Evolutionary conservation across 2,888 invertebrate species (phyloP), one percentile per base, ranked within the genome.

Genomic region (Tholera decimalis): DNA sequence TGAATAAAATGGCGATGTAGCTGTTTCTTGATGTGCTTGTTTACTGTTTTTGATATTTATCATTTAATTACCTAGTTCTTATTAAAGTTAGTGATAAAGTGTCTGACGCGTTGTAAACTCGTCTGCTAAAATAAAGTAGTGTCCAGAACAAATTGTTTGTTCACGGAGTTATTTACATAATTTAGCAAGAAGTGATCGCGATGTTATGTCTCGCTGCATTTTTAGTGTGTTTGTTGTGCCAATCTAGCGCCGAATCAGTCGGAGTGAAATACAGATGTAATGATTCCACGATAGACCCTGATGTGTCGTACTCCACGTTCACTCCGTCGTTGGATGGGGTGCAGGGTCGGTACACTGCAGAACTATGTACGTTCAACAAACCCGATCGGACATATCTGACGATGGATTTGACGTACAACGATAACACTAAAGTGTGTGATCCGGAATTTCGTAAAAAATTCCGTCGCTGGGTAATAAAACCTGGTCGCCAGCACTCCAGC

Each of bases 331-430:
- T 43, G 1, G 88, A 87, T 46, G 80, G 81, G 0, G 82, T 89
- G 0, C 46, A 28, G 4, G 92, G 90, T n/a, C 85, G 92, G 7
- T 93, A 92, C 70, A 80, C 67, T 4, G 80, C 88, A 4, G 82
- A 88, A 51, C 86, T 88, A 74, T 93, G 93, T 66, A 85, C 85
- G 0, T 20, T 59, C 3, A 75, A 72, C 2, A 71, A 79, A 11
- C 72, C 71, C 2, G 70, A 73, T 1, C 61, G 75, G 9, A 83
- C 73, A 0, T 18, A 43, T 3, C 92, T 92, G 92, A 46, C 57
- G 2, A 56, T 91, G 11, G 41, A 76, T 0, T 44, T 87, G 9
- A 35, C 68, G 1, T 83, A 59, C 37, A 84, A 82, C 33, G 22
- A 74, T 0, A 22, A 59, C 8, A 28, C 53, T 9, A 18, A 30